Evolutionary conservation across 2,797 vertebrate species (phyloP).

Genomic region (Phataginus tetradactyla): DNA sequence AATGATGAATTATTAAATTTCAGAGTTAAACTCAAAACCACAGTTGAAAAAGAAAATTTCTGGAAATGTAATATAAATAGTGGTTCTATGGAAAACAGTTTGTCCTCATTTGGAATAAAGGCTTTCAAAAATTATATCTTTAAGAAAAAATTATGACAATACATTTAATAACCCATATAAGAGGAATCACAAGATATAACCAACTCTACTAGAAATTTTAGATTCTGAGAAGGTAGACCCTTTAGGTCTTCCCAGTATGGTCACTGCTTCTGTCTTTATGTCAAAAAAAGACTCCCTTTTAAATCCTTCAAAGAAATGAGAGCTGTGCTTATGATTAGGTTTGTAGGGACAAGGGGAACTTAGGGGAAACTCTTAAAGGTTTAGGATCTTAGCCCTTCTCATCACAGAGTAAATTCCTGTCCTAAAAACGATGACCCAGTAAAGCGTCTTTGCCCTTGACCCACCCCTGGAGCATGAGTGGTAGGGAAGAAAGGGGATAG

Average conservation of each 20-base stretch:
- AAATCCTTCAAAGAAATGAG: slow-evolving; percentile 33
- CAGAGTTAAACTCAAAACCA: neutral
- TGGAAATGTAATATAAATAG: neutral
- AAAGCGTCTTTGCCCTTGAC: neutral
- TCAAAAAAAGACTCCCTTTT: slow-evolving; percentile 44
- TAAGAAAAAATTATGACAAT: neutral
- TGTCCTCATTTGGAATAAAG: slow-evolving; percentile 14
- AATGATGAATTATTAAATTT: slow-evolving; percentile 32
- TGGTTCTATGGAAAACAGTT: slow-evolving; percentile 11
- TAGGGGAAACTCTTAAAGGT: neutral
- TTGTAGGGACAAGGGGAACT: neutral
- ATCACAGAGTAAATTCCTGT: neutral
- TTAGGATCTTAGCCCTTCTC: neutral
- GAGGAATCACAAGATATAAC: slow-evolving; percentile 27
- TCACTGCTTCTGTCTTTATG: neutral
- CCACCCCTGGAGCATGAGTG: neutral
- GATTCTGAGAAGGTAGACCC: neutral
- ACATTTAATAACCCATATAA: neutral
- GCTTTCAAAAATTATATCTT: slow-evolving; percentile 4
- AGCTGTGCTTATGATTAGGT: neutral
- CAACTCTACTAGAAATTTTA: slow-evolving; percentile 37
- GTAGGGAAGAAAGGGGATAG: neutral
- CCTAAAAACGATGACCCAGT: neutral
- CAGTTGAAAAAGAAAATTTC: neutral
- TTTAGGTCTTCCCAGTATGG: neutral